These are phyloP conservation scores for Chelidonichthys spinosus DNA, from an alignment of 2,797 vertebrate genomes.

Conservation along the genomic window DNA sequence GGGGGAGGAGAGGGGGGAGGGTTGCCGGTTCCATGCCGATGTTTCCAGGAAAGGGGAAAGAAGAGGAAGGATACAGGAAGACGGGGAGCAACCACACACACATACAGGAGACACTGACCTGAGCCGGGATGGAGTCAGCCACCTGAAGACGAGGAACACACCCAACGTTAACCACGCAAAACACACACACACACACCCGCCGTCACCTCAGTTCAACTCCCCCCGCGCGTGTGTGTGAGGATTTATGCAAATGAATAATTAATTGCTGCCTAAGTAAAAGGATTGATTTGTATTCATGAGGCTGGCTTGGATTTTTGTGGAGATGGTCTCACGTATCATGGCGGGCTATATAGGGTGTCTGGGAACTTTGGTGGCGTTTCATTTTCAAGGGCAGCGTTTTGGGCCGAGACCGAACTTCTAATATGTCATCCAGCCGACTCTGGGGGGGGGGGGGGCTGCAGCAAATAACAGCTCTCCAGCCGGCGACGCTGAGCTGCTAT, in stretches of 20 bases:
- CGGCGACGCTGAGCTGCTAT: conserved; percentile 41
- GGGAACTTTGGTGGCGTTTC: conserved; percentile 39
- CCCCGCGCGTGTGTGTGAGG: conserved; percentile 11
- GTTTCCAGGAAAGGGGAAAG: conserved; percentile 55
- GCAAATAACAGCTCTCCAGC: conserved; percentile 54
- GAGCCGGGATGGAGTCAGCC: conserved; percentile 86
- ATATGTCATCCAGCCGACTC: conserved; percentile 60
- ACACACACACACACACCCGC: conserved; percentile 52
- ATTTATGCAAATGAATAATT: conserved; percentile 72
- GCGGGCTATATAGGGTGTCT: conserved; percentile 30
- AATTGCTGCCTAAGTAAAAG: conserved; percentile 66
- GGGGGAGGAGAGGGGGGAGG: not conserved
- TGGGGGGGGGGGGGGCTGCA: conserved; percentile 46
- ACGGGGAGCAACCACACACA: conserved; percentile 51
- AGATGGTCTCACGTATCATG: conserved; percentile 25
- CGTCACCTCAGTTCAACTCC: conserved; percentile 8
- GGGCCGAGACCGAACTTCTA: conserved; percentile 57
- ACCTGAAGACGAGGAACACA: conserved; percentile 85
- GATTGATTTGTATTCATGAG: conserved; percentile 69
- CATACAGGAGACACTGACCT: conserved; percentile 81
- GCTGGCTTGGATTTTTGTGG: conserved; percentile 13
- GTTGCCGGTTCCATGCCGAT: conserved; percentile 75
- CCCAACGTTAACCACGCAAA: conserved; percentile 74
- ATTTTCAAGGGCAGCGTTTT: conserved; percentile 58
- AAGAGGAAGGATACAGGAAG: conserved; percentile 6